phyloP scores from a whole-genome alignment of 2,888 invertebrate species.

The Tetanocera ferruginea region DNA sequence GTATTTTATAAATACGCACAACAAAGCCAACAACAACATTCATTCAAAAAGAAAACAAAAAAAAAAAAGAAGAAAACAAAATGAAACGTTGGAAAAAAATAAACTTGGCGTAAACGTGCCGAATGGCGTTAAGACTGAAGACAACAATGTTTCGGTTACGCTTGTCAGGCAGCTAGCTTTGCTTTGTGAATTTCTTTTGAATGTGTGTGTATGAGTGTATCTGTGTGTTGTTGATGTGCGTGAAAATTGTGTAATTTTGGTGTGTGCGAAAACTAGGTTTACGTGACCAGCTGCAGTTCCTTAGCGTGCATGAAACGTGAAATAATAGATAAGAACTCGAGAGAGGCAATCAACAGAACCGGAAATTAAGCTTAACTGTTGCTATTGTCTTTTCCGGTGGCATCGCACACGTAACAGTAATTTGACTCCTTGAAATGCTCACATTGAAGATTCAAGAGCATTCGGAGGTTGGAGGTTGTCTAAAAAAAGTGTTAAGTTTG shows the following conservation, averaged over 20 bases:
- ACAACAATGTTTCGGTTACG: too few species aligned
- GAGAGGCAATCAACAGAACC: conserved; percentile 47
- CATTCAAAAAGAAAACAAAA: too few species aligned
- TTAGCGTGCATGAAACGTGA: conserved; percentile 18
- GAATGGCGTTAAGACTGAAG: too few species aligned
- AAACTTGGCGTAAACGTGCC: too few species aligned
- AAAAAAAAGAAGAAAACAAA: too few species aligned
- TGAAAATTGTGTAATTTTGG: background rate
- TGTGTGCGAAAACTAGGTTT: conserved; percentile 42
- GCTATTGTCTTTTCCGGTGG: conserved; percentile 47
- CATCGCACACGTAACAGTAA: conserved; percentile 46
- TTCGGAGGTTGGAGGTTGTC: background rate
- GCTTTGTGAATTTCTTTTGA: too few species aligned
- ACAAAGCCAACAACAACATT: too few species aligned
- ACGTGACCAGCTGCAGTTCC: conserved; percentile 43
- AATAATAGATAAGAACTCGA: conserved; percentile 8
- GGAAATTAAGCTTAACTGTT: conserved; percentile 51
- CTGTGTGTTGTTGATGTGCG: background rate
- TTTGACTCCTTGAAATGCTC: conserved; percentile 28
- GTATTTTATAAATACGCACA: background rate
- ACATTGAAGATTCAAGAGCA: background rate
- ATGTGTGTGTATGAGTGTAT: background rate
- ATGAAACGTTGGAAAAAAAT: too few species aligned
- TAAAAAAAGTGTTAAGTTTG: background rate
- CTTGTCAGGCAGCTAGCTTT: too few species aligned